Conservation (phyloP, 2,113 vertebrate species). For the Turnix velox region DNA sequence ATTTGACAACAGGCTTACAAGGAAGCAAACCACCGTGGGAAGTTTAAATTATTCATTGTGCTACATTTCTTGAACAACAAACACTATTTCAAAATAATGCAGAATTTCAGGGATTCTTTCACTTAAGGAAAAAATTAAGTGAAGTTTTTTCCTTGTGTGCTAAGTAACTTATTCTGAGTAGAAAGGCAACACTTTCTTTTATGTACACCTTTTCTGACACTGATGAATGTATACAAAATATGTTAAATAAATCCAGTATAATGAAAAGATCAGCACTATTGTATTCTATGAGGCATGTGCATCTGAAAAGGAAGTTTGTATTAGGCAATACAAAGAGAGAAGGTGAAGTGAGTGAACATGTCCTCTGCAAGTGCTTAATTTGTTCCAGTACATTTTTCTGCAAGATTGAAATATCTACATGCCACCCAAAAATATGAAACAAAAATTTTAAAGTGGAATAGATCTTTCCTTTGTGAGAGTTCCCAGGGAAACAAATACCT, state of each 20-base stretch:
- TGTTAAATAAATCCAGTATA: neutral
- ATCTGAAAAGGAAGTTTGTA: neutral
- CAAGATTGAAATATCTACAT: neutral
- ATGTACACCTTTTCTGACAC: neutral
- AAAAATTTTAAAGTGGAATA: neutral
- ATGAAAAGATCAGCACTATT: neutral
- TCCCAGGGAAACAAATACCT: neutral
- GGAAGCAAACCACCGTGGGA: neutral
- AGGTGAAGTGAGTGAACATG: neutral
- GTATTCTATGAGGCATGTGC: neutral
- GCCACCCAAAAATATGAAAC: neutral
- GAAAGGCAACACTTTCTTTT: neutral
- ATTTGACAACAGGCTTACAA: neutral
- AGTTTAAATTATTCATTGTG: neutral
- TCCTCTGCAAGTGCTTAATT: neutral
- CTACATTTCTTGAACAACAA: neutral
- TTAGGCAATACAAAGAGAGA: neutral
- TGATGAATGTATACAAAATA: neutral
- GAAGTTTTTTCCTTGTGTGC: fast-evolving
- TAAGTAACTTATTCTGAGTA: neutral
- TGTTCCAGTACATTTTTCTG: neutral
- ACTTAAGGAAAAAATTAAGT: neutral
- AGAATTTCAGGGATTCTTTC: neutral
- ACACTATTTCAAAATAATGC: neutral
- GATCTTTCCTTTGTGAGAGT: neutral